These are phyloP conservation scores for Pygoscelis antarcticus DNA, from an alignment of 2,113 vertebrate genomes.

Conservation along the genomic window DNA sequence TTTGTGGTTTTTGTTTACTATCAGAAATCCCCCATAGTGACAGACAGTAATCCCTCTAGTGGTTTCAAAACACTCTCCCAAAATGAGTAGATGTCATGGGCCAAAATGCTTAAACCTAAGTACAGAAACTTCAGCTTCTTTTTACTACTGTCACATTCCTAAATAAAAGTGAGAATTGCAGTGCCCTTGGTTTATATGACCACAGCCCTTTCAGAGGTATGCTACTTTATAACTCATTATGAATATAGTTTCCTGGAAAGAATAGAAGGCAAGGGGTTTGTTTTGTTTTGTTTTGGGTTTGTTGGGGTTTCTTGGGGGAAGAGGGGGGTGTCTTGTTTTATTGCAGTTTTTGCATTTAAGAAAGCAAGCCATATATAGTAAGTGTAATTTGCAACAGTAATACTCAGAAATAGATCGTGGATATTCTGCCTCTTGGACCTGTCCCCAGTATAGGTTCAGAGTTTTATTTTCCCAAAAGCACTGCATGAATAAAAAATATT, in stretches of 20 bases:
- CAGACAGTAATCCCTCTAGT: neutral
- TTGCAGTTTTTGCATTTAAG: neutral
- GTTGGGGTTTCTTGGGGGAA: fast-evolving
- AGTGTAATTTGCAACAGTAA: neutral
- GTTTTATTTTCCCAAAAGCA: neutral
- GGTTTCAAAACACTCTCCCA: neutral
- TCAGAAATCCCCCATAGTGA: neutral
- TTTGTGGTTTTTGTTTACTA: neutral
- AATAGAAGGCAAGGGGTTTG: neutral
- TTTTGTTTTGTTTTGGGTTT: neutral
- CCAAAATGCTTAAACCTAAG: neutral
- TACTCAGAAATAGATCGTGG: neutral
- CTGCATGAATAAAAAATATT: neutral
- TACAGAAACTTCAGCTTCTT: neutral
- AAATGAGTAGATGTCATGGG: neutral
- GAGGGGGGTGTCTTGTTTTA: neutral
- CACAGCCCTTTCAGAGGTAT: neutral
- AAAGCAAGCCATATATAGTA: neutral
- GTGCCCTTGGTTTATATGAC: neutral
- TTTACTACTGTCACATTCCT: neutral
- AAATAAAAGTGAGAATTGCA: neutral
- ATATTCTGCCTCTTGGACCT: neutral
- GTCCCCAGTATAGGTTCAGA: neutral
- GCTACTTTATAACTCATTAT: neutral
- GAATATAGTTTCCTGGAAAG: neutral